Evolutionary conservation across 2,888 invertebrate species (phyloP).

Genomic region (Charanyca ferruginea): DNA sequence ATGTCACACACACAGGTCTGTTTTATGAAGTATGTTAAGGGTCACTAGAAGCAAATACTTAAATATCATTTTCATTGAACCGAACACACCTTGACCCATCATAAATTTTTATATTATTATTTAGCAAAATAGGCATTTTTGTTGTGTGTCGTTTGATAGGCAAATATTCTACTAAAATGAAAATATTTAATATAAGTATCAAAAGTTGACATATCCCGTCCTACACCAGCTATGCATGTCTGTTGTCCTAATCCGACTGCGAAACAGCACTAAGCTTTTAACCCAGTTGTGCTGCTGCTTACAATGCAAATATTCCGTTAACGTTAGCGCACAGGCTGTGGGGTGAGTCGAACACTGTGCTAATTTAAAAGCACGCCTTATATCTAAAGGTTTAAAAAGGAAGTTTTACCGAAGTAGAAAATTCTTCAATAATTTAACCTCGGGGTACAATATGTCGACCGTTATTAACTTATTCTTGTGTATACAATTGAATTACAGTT

Average conservation of each 20-base stretch:
- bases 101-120: too few species aligned
- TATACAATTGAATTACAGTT: constrained; percentile 39
- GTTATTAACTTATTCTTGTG: constrained; percentile 52
- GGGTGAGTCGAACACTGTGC: constrained; percentile 69
- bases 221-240: constrained; percentile 56
- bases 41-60: constrained; percentile 44
- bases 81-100: constrained; percentile 30
- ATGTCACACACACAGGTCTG: constrained; percentile 43
- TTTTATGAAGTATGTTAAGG: constrained; percentile 41
- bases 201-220: constrained; percentile 20
- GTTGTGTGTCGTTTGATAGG: constrained; percentile 9
- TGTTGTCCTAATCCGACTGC: constrained; percentile 63
- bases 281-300: constrained; percentile 76
- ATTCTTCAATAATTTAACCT: constrained; percentile 49
- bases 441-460: constrained; percentile 34
- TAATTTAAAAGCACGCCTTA: constrained; percentile 57
- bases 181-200: constrained; percentile 3
- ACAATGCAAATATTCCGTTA: constrained; percentile 80
- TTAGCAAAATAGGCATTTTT: constrained; percentile 41
- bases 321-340: constrained; percentile 70
- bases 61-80: constrained; percentile 47
- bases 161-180: constrained; percentile 7
- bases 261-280: constrained; percentile 84
- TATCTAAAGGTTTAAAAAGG: constrained; percentile 36
- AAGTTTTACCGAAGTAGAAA: constrained; percentile 42